Evolutionary conservation across 2,888 invertebrate genomes (phyloP).

Genomic region (Catocala sponsa): DNA sequence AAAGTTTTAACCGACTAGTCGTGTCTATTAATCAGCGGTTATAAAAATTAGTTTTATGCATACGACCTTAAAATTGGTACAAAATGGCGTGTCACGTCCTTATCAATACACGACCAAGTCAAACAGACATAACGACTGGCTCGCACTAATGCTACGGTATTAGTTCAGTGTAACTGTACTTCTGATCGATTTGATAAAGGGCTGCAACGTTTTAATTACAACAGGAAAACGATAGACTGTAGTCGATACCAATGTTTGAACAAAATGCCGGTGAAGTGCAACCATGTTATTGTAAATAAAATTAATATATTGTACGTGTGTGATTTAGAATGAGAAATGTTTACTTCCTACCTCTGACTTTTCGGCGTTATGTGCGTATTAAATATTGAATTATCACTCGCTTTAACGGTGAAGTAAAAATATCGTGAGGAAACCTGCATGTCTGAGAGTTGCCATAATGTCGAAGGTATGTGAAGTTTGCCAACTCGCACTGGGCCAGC

Average conservation of each 20-base stretch:
- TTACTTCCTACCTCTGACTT: too few relatives aligned
- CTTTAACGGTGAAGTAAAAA: too few relatives aligned
- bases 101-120: constrained; percentile 30
- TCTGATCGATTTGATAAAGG: constrained; percentile 43
- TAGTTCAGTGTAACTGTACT: constrained; percentile 38
- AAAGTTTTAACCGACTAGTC: too few relatives aligned
- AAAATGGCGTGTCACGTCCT: constrained; percentile 26
- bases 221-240: constrained; percentile 35
- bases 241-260: constrained; percentile 22
- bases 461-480: too few relatives aligned
- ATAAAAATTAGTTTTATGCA: too few relatives aligned
- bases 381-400: too few relatives aligned
- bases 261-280: constrained; percentile 10
- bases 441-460: too few relatives aligned
- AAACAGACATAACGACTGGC: constrained; percentile 34
- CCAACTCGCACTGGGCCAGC: too few relatives aligned
- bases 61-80: constrained; percentile 7
- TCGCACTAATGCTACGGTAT: constrained; percentile 28
- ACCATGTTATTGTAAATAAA: constrained; percentile 5
- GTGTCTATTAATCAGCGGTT: too few relatives aligned
- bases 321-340: neutral
- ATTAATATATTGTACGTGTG: neutral
- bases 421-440: too few relatives aligned
- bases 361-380: too few relatives aligned
- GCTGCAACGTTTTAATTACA: constrained; percentile 37